These are phyloP conservation scores for Oncorhynchus clarkii DNA, from an alignment of 2,113 vertebrate species.

Conservation along the genomic window DNA sequence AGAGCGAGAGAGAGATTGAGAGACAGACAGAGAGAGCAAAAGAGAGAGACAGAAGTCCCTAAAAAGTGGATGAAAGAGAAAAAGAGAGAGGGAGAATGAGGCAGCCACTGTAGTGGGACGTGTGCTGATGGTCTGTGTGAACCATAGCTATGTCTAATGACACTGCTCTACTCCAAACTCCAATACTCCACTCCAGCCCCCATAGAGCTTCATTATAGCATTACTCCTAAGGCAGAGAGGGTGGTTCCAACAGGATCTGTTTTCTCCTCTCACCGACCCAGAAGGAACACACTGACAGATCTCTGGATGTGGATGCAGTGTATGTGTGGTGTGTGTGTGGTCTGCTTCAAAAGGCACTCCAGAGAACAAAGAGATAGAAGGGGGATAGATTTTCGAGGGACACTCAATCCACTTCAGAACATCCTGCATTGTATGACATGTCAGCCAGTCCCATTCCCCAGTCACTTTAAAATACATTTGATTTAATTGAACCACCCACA, in stretches of 20 bases:
- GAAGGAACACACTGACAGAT: neutral
- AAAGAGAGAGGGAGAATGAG: neutral
- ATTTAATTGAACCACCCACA: slow-evolving; percentile 40
- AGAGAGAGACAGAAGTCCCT: neutral
- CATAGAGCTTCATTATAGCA: slow-evolving; percentile 18
- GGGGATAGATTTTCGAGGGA: neutral
- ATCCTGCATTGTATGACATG: slow-evolving; percentile 20
- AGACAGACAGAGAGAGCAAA: neutral
- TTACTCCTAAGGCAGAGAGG: neutral
- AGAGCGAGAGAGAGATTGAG: neutral
- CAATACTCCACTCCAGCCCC: neutral
- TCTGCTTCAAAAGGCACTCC: too few species aligned
- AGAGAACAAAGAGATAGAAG: neutral
- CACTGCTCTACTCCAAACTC: neutral
- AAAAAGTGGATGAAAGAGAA: neutral
- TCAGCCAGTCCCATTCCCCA: slow-evolving; percentile 4
- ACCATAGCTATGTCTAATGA: neutral
- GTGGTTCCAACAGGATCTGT: neutral
- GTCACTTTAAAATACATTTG: slow-evolving; percentile 52
- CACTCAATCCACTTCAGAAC: slow-evolving; percentile 14
- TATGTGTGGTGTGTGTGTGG: neutral
- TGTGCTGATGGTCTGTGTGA: neutral
- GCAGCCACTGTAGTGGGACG: neutral
- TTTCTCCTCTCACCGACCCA: neutral
- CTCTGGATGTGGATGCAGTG: neutral